phyloP scores from a whole-genome alignment of 2,888 invertebrate species.

The Helicoverpa assulta region DNA sequence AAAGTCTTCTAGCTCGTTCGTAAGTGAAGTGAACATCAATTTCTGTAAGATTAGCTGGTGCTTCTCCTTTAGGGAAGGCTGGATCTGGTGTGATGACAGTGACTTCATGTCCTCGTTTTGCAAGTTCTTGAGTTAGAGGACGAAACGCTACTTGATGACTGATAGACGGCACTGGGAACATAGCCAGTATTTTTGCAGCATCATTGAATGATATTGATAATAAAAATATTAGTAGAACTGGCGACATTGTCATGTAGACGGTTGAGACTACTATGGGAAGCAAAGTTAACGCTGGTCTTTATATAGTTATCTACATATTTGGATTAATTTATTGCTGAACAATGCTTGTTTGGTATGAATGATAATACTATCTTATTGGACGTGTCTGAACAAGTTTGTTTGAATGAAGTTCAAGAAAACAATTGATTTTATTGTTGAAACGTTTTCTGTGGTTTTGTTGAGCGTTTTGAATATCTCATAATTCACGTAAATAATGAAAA shows the following conservation, averaged over 20 bases:
- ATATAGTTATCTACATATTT: not conserved
- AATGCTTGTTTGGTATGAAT: not conserved
- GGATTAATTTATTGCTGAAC: not conserved
- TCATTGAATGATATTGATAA: conserved; percentile 19
- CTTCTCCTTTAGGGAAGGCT: conserved; percentile 64
- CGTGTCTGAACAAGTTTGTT: not conserved
- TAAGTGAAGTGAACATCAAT: not conserved
- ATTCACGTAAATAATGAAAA: too few relatives aligned
- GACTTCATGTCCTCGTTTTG: conserved; percentile 82
- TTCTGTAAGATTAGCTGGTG: conserved; percentile 71
- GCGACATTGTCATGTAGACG: too few relatives aligned
- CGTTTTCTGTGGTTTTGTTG: too few relatives aligned
- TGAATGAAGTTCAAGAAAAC: not conserved
- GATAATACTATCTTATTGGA: not conserved
- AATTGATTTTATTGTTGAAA: not conserved
- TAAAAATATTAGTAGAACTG: too few relatives aligned
- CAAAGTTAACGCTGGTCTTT: too few relatives aligned
- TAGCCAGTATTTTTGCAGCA: conserved; percentile 61
- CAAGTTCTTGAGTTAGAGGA: conserved; percentile 77
- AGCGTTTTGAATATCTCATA: not conserved
- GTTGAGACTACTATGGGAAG: too few relatives aligned
- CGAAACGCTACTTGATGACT: conserved; percentile 85
- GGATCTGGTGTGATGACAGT: conserved; percentile 81
- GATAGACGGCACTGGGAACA: conserved; percentile 78
- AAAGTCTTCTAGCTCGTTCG: not conserved